phyloP scores from a whole-genome alignment of 2,113 vertebrate genomes.

The Corapipo altera region DNA sequence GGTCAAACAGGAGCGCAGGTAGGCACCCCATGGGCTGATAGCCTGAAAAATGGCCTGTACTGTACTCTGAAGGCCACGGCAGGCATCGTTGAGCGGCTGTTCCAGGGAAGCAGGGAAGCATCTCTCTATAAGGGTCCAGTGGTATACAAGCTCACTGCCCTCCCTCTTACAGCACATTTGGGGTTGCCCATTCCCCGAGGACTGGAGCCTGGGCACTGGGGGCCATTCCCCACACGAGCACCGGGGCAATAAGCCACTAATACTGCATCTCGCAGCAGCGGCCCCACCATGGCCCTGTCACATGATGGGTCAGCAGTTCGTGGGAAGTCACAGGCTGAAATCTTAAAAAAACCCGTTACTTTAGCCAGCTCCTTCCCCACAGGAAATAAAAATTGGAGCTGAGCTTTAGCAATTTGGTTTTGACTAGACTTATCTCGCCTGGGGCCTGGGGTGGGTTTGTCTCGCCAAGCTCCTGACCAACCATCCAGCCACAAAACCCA shows the following conservation, averaged over 20 bases:
- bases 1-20: not conserved
- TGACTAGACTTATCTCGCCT: not conserved
- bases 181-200: not conserved
- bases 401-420: not conserved
- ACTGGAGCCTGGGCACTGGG: fast-evolving
- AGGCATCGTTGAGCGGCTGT: fast-evolving
- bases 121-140: fast-evolving
- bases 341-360: not conserved
- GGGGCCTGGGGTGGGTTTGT: not conserved
- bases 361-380: slow-evolving; percentile 25
- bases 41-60: not conserved
- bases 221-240: not conserved
- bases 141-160: fast-evolving
- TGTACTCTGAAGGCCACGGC: fast-evolving
- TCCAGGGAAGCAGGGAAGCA: fast-evolving
- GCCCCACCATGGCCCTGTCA: not conserved
- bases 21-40: fast-evolving
- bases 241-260: fast-evolving
- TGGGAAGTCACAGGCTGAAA: slow-evolving; percentile 27
- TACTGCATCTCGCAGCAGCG: fast-evolving
- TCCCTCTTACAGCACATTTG: fast-evolving
- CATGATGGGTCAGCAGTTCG: slow-evolving; percentile 33
- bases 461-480: not conserved
- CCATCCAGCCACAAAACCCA: not conserved
- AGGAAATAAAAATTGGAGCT: slow-evolving; percentile 37